Percentiles rank a stretch among this genome's conserved stretches.
Conservation (phyloP, 2,113 vertebrate genomes). For the Scatophagus argus region DNA sequence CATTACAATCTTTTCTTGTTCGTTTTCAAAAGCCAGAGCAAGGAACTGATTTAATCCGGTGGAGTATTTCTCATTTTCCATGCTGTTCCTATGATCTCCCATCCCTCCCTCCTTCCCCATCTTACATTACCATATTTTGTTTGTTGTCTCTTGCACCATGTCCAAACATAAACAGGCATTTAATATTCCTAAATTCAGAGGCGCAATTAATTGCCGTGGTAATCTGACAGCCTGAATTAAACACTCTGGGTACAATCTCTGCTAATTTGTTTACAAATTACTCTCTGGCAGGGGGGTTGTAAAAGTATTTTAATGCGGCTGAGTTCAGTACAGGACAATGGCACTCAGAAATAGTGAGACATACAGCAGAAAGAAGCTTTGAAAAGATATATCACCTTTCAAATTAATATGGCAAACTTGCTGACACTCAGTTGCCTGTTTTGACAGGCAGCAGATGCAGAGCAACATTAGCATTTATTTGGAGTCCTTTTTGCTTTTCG, state of each 20-base stretch:
- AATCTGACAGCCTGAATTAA: constrained; percentile 56
- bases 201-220: constrained; percentile 62
- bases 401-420: neutral
- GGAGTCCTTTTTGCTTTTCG: too few species aligned
- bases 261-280: constrained; percentile 54
- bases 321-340: neutral
- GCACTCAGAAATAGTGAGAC: neutral
- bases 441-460: neutral
- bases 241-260: constrained; percentile 19
- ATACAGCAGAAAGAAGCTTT: neutral
- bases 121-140: constrained; percentile 49
- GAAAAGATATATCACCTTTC: neutral
- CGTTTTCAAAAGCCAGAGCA: constrained; percentile 35
- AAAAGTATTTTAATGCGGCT: constrained; percentile 5
- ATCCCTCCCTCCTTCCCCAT: neutral
- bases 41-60: constrained; percentile 49
- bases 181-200: constrained; percentile 50
- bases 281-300: constrained; percentile 16
- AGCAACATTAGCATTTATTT: neutral
- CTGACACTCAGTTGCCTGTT: neutral
- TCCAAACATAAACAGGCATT: constrained; percentile 38
- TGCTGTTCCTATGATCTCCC: neutral
- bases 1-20: constrained; percentile 53
- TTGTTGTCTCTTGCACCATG: constrained; percentile 34
- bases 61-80: constrained; percentile 17